phyloP scores from a whole-genome alignment of 2,797 vertebrate genomes.

The Sebastes diploproa region DNA sequence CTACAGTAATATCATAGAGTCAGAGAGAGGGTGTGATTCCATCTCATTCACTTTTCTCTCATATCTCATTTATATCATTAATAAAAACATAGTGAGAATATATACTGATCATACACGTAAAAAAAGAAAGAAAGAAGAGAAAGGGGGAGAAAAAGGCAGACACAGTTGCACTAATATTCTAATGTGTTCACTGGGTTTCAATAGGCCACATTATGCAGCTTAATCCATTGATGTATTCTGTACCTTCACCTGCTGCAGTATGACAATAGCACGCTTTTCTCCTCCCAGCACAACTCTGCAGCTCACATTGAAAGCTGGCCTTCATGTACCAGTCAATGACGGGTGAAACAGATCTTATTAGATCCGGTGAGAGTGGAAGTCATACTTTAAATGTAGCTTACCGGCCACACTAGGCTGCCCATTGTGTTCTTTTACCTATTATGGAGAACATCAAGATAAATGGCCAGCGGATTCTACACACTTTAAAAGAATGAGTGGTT shows the following conservation, averaged over 20 bases:
- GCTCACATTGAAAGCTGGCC: slow-evolving; percentile 42
- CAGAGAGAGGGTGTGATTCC: not conserved
- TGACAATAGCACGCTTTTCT: slow-evolving; percentile 44
- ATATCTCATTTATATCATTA: not conserved
- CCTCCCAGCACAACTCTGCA: slow-evolving; percentile 11
- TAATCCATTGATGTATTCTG: slow-evolving; percentile 51
- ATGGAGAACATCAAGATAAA: slow-evolving; percentile 8
- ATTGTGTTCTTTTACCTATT: slow-evolving; percentile 35
- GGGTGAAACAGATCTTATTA: slow-evolving; percentile 59
- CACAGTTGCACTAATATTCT: slow-evolving; percentile 21
- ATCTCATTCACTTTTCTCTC: not conserved
- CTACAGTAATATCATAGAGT: not conserved
- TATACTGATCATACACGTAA: not conserved
- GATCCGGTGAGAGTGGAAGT: slow-evolving; percentile 31
- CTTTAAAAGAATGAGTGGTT: not conserved
- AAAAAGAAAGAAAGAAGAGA: not conserved
- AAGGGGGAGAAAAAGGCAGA: not conserved
- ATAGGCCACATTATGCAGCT: slow-evolving; percentile 54
- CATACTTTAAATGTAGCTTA: slow-evolving; percentile 33
- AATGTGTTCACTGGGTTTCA: slow-evolving; percentile 60
- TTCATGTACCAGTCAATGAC: slow-evolving; percentile 52
- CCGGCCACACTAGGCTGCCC: slow-evolving; percentile 7
- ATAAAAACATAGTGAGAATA: not conserved
- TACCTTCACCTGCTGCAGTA: slow-evolving; percentile 35
- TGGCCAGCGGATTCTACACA: not conserved